Base-by-base conservation (phyloP, 1,140 invertebrate species). In the Pseudoatta argentina region DNA sequence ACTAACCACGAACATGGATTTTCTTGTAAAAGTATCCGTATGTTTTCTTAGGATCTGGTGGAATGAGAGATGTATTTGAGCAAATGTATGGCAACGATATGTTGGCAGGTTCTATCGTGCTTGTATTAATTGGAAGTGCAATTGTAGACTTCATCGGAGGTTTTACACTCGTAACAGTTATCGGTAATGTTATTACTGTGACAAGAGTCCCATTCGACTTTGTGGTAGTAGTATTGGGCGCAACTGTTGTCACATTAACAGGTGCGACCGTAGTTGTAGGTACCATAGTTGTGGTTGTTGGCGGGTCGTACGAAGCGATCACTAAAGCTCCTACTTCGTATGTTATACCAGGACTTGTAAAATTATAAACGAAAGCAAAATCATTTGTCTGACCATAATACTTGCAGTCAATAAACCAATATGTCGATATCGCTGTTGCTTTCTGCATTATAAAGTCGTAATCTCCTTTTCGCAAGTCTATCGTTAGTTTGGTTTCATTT, bases 391-490 rank as follows among this genome's bases (percentile, higher is more conserved):
- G 93, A 57, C 97, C 97, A 81, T 97, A 96, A 94, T 97, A 97
- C 87, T 96, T 95, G 91, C 97, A 98, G 91, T 98, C 96, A 63
- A 98, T 95, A 91, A 98, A 98, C 97, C 97, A 98, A 92, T 96
- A 97, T 12, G 97, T 97, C 24, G 96, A 93, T 18, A 97, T 94
- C 30, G 95, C 95, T 10, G 96, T 97, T 1, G 97, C 96, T 89
- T 96, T 96, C 24, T 95, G 93, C 16, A 94, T 95, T 24, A 97
- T 90, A 92, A 96, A 97, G 59, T 96, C 91, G 53, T 94, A 89
- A 93, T 98, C 97, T 21, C 96, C 95, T 27, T 96, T 92, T 3
- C 95, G 95, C 16, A 98, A 87, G 44, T 94, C 91, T 77, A 98
- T 94, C 63, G 94, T 95, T 89, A 97, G 95, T 86, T 95, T 94